Conservation (phyloP, 2,797 vertebrate species). For the Rhabdomys pumilio region DNA sequence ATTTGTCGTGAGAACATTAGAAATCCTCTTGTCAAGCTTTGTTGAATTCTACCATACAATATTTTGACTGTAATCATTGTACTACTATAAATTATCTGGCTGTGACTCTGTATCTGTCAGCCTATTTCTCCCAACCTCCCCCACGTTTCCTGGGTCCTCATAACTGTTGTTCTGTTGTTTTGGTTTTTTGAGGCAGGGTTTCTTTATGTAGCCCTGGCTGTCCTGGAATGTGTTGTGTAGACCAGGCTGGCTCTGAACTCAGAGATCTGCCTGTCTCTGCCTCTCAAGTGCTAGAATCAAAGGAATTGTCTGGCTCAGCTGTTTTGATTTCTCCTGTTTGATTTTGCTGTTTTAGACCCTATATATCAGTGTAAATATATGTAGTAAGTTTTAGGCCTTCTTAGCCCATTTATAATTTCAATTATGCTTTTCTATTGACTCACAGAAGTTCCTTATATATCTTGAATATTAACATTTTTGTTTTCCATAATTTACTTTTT, state of each 20-base stretch:
- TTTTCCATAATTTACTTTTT: neutral
- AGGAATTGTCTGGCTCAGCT: neutral
- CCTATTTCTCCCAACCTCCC: neutral
- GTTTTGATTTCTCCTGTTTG: neutral
- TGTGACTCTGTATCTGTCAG: neutral
- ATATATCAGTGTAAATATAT: neutral
- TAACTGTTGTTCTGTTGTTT: neutral
- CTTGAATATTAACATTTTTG: neutral
- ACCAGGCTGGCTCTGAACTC: neutral
- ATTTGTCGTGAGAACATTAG: neutral
- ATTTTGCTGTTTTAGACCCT: neutral
- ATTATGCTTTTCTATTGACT: slow-evolving; percentile 7
- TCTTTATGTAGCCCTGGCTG: neutral
- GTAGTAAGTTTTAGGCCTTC: neutral
- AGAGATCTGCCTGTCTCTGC: neutral
- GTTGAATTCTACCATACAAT: neutral
- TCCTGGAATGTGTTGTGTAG: neutral
- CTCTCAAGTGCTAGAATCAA: neutral
- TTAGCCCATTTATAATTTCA: neutral
- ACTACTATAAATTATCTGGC: neutral
- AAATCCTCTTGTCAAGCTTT: neutral
- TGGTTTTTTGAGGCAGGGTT: neutral
- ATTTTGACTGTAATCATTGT: neutral
- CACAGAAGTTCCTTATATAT: neutral
- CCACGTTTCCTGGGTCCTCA: neutral